Conservation (phyloP, 2,888 invertebrate species). For the Cenopis cana region DNA sequence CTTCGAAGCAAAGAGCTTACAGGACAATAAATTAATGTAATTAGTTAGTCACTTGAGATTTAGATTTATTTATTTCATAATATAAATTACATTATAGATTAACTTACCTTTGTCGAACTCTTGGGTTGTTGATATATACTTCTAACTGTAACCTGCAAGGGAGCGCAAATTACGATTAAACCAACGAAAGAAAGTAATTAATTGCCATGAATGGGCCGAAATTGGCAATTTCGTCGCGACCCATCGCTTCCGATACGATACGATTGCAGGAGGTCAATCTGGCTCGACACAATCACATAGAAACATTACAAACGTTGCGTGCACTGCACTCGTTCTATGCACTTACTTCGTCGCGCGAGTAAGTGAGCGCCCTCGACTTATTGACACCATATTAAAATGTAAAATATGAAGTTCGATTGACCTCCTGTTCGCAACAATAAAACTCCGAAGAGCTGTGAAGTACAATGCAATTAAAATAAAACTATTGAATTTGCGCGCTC, state of each 20-base stretch:
- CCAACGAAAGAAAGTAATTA: conserved; percentile 26
- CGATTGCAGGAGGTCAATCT: not conserved
- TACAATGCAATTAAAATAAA: conserved; percentile 1
- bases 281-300: not conserved
- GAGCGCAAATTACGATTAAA: not conserved
- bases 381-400: not conserved
- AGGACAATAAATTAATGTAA: no score
- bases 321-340: not conserved
- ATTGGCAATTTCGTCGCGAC: conserved; percentile 6
- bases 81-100: no score
- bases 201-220: not conserved
- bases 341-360: not conserved
- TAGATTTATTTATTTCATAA: no score
- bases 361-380: not conserved
- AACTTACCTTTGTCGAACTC: no score
- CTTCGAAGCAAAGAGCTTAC: no score
- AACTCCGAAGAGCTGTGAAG: not conserved
- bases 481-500: not conserved
- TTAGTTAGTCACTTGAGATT: no score
- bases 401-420: not conserved
- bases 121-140: not conserved
- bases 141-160: not conserved
- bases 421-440: not conserved
- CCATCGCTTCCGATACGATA: not conserved
- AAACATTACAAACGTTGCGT: not conserved